phyloP scores from a whole-genome alignment of 2,797 vertebrate species.

The Sebastes wilsoni region DNA sequence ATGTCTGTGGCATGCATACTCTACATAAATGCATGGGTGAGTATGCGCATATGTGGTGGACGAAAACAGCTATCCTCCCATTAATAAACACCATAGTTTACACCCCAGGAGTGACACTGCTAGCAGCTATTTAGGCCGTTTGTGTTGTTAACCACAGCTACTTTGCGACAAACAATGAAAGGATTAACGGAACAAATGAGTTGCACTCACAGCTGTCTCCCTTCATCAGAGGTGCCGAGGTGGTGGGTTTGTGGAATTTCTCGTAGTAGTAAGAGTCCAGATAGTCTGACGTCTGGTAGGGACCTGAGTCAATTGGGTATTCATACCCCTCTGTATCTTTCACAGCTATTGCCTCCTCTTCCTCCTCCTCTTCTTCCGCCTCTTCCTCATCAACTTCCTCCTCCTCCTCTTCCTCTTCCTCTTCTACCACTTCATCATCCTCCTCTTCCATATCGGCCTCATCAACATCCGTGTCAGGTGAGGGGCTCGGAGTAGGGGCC shows the following conservation, averaged over 20 bases:
- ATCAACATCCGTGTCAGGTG: conserved; percentile 72
- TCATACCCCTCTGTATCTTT: conserved; percentile 83
- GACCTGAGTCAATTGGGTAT: conserved; percentile 81
- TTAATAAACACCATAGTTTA: background rate
- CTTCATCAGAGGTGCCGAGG: conserved; percentile 66
- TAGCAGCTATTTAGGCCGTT: background rate
- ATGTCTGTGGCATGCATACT: background rate
- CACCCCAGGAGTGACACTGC: background rate
- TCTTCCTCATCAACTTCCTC: conserved; percentile 64
- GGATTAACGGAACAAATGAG: background rate
- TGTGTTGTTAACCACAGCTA: background rate
- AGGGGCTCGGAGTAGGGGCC: conserved; percentile 74
- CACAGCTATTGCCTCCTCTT: conserved; percentile 64
- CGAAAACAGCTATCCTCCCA: background rate
- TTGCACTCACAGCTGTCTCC: conserved; percentile 75
- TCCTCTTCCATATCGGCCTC: conserved; percentile 75
- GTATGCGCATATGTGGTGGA: background rate
- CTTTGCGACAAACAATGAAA: background rate
- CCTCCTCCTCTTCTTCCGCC: conserved; percentile 68
- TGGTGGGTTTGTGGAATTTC: conserved; percentile 72
- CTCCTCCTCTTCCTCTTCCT: conserved; percentile 69
- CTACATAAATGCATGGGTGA: background rate
- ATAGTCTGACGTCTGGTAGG: conserved; percentile 82
- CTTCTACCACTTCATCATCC: conserved; percentile 71
- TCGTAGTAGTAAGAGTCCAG: conserved; percentile 81